Evolutionary conservation across 2,797 vertebrate genomes (phyloP).

Genomic region (Kryptolebias ocellatus): DNA sequence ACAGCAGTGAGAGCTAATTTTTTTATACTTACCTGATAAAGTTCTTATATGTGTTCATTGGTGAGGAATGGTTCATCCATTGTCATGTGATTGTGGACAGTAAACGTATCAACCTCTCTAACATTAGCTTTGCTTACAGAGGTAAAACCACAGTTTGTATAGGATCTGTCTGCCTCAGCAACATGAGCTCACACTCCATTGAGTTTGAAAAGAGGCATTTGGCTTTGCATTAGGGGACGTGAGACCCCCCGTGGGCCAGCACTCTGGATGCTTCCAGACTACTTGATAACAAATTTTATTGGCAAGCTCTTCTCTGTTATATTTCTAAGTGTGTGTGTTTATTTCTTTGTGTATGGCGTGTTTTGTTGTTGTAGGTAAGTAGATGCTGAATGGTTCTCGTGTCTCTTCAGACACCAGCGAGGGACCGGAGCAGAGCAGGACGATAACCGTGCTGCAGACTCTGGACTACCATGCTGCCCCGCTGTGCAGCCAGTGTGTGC

Average conservation of each 20-base stretch:
- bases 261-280: slow-evolving; percentile 74
- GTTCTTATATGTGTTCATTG: slow-evolving; percentile 5
- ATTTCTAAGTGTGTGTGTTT: slow-evolving; percentile 6
- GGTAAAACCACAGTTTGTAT: slow-evolving; percentile 78
- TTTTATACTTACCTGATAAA: background rate
- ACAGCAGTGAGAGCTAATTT: background rate
- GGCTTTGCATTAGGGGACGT: slow-evolving; percentile 73
- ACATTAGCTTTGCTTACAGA: slow-evolving; percentile 86
- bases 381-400: slow-evolving; percentile 26
- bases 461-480: slow-evolving; percentile 76
- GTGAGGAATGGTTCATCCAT: slow-evolving; percentile 10
- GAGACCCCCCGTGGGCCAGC: slow-evolving; percentile 62
- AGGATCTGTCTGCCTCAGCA: slow-evolving; percentile 82
- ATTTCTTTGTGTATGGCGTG: background rate
- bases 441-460: slow-evolving; percentile 60
- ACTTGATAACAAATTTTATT: slow-evolving; percentile 51
- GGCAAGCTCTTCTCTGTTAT: slow-evolving; percentile 17
- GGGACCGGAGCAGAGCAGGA: slow-evolving; percentile 51
- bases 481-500: slow-evolving; percentile 60
- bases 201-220: slow-evolving; percentile 80
- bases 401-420: slow-evolving; percentile 55
- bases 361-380: slow-evolving; percentile 17
- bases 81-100: slow-evolving; percentile 44
- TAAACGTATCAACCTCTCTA: slow-evolving; percentile 68
- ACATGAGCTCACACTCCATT: slow-evolving; percentile 81